Evolutionary conservation across 2,888 invertebrate genomes (phyloP).

Genomic region (Aspidiotus rigidus): DNA sequence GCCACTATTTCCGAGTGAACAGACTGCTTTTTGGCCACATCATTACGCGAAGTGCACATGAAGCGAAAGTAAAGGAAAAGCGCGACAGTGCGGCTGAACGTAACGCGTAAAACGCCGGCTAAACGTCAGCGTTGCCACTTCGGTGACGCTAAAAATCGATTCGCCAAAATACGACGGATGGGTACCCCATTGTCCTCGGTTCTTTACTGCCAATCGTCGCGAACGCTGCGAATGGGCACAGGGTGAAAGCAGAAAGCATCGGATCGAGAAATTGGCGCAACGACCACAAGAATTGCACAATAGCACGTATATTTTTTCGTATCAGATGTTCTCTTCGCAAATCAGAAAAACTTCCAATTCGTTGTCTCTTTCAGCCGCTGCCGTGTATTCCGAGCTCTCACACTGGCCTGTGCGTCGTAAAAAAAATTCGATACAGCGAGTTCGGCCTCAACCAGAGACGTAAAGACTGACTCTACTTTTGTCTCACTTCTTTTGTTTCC

Average conservation of each 20-base stretch:
- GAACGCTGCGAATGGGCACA: neutral
- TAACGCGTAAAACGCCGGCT: neutral
- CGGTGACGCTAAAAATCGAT: neutral
- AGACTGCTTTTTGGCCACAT: constrained; percentile 8
- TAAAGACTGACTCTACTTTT: no score
- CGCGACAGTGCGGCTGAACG: neutral
- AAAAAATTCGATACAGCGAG: no score
- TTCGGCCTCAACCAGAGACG: no score
- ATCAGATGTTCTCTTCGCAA: no score
- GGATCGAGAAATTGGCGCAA: neutral
- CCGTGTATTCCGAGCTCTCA: no score
- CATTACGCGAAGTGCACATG: no score
- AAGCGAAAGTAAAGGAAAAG: constrained; percentile 1
- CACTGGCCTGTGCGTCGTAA: no score
- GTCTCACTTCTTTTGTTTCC: no score
- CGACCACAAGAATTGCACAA: neutral
- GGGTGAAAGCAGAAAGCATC: neutral
- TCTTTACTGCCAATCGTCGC: no score
- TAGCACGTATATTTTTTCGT: no score
- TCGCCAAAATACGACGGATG: neutral
- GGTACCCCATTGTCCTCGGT: neutral
- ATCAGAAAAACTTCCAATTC: no score
- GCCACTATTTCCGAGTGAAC: constrained; percentile 12
- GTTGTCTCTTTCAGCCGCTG: no score
- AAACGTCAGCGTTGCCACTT: neutral